A percentile compares a stretch with the other conserved stretches of the same genome.
Conservation (phyloP, 2,888 invertebrate species). For the Platycheirus albimanus region DNA sequence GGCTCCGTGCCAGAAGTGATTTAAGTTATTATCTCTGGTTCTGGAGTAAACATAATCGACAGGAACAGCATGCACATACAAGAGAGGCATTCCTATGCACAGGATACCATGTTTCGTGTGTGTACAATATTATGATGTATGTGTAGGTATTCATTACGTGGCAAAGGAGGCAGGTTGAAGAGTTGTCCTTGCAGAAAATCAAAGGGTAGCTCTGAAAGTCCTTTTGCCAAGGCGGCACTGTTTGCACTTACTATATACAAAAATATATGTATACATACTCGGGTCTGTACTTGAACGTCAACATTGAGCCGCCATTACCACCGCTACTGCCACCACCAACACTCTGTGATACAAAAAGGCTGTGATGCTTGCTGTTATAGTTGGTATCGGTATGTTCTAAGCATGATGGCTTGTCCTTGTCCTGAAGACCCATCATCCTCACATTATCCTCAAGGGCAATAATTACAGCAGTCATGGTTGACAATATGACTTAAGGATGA, state of each 20-base stretch:
- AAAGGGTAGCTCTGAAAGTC: slow-evolving; percentile 35
- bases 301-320: slow-evolving; percentile 53
- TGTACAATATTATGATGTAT: too few relatives aligned
- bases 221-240: slow-evolving; percentile 49
- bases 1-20: slow-evolving; percentile 61
- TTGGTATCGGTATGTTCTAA: background rate
- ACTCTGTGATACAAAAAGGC: slow-evolving; percentile 43
- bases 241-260: slow-evolving; percentile 68
- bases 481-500: slow-evolving; percentile 57
- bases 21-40: slow-evolving; percentile 72
- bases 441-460: slow-evolving; percentile 68
- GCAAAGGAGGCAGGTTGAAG: slow-evolving; percentile 34
- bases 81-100: slow-evolving; percentile 24
- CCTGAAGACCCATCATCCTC: slow-evolving; percentile 44
- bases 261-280: too few relatives aligned
- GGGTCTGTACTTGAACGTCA: slow-evolving; percentile 62
- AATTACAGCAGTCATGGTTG: slow-evolving; percentile 67
- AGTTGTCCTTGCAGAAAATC: slow-evolving; percentile 50
- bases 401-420: slow-evolving; percentile 22
- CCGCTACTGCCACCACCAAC: background rate
- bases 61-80: slow-evolving; percentile 35
- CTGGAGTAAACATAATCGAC: slow-evolving; percentile 72
- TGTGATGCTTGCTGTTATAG: slow-evolving; percentile 1
- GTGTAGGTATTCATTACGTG: slow-evolving; percentile 42
- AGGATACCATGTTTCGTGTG: slow-evolving; percentile 3